These are phyloP conservation scores for Oligia strigilis DNA, from an alignment of 2,888 invertebrate genomes.

Conservation along the genomic window DNA sequence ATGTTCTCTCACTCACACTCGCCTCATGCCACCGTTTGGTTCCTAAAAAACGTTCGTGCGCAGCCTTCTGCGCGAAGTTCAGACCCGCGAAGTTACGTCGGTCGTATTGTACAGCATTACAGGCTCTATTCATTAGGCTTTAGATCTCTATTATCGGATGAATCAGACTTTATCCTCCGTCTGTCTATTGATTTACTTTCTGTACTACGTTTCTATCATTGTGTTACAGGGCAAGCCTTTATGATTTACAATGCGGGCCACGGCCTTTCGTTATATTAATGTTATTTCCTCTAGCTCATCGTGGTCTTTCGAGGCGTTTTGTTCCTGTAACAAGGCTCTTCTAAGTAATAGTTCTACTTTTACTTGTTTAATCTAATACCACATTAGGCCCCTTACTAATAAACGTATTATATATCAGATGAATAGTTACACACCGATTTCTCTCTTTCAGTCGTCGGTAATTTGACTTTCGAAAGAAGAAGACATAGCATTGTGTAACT, in stretches of 20 bases:
- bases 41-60: no score
- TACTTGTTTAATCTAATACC: background rate
- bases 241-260: slow-evolving; percentile 16
- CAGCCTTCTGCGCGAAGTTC: no score
- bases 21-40: no score
- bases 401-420: no score
- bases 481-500: no score
- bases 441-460: no score
- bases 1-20: no score
- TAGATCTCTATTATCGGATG: slow-evolving; percentile 22
- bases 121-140: slow-evolving; percentile 30
- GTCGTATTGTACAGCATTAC: slow-evolving; percentile 1
- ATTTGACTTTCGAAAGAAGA: no score
- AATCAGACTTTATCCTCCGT: slow-evolving; percentile 15
- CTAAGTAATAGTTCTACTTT: background rate
- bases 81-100: no score
- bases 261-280: background rate
- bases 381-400: background rate
- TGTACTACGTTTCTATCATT: slow-evolving; percentile 10
- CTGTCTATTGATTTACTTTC: slow-evolving; percentile 18
- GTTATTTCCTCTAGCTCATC: background rate
- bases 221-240: slow-evolving; percentile 4
- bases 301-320: background rate
- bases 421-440: no score
- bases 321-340: background rate